phyloP scores from a whole-genome alignment of 2,113 vertebrate species.

The Hypanus sabinus region DNA sequence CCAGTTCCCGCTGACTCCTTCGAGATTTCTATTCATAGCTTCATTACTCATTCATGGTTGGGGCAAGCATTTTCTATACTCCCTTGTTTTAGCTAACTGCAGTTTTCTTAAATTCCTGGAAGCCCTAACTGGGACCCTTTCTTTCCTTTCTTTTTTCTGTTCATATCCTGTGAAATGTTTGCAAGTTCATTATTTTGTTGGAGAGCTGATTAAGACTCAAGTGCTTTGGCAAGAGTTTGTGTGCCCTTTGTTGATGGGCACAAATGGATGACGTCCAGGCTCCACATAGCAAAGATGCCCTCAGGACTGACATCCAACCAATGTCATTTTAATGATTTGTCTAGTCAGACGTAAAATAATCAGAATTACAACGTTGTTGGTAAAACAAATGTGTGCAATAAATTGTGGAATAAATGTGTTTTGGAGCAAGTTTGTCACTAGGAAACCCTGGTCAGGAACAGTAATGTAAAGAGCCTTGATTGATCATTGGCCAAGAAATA shows the following conservation, averaged over 20 bases:
- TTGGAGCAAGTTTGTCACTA: background rate
- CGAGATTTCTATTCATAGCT: conserved; percentile 7
- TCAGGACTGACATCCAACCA: background rate
- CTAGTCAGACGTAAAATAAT: no score
- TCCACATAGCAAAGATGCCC: background rate
- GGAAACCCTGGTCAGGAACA: background rate
- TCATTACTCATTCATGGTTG: conserved; percentile 10
- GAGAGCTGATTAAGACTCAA: conserved; percentile 23
- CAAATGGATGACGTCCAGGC: background rate
- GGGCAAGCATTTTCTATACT: background rate
- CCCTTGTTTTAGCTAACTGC: conserved; percentile 12
- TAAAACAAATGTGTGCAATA: background rate
- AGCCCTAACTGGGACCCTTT: background rate
- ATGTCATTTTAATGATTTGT: background rate
- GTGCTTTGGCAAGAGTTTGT: background rate
- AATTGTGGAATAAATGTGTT: background rate
- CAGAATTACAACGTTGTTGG: background rate
- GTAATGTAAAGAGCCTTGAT: background rate
- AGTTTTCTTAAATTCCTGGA: conserved; percentile 4
- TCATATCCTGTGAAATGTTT: conserved; percentile 10
- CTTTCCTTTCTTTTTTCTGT: background rate
- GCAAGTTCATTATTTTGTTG: conserved; percentile 17
- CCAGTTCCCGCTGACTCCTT: conserved; percentile 19
- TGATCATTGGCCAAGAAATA: background rate
- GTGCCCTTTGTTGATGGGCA: background rate